Conservation (phyloP, 2,888 invertebrate species). For the Sepioteuthis lessoniana region DNA sequence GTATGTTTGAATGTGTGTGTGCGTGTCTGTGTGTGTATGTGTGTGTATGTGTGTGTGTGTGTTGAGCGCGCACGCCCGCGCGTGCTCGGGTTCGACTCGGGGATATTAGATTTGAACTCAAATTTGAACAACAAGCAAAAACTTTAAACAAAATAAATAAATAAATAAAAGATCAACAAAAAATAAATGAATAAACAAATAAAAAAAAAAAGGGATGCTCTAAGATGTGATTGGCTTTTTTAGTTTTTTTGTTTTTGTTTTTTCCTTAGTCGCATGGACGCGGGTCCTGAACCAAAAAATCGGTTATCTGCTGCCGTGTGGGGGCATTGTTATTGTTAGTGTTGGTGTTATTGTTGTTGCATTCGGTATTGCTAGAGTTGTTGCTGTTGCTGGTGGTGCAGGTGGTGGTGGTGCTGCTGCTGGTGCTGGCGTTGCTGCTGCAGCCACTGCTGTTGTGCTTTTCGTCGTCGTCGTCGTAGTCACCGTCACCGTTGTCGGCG, state of each 20-base stretch:
- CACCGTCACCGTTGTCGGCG: background rate
- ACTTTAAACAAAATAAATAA: background rate
- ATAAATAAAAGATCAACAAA: background rate
- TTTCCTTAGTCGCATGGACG: background rate
- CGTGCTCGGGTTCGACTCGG: no score
- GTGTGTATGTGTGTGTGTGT: background rate
- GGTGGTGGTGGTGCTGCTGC: background rate
- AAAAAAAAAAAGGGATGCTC: background rate
- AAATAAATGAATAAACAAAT: background rate
- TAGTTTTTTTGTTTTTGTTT: no score
- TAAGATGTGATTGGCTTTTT: background rate
- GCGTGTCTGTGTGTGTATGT: background rate
- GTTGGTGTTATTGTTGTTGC: background rate
- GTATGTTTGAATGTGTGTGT: background rate
- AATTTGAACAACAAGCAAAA: background rate
- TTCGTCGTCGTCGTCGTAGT: background rate
- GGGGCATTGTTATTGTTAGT: background rate
- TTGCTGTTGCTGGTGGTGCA: background rate
- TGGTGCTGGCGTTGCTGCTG: background rate
- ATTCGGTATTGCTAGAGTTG: background rate
- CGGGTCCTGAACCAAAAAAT: background rate
- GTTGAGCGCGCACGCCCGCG: no score
- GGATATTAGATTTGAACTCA: background rate
- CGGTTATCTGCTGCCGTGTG: background rate
- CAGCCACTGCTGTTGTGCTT: background rate